These are phyloP conservation scores for Poicephalus meyeri DNA, from an alignment of 2,113 vertebrate species.

Conservation along the genomic window DNA sequence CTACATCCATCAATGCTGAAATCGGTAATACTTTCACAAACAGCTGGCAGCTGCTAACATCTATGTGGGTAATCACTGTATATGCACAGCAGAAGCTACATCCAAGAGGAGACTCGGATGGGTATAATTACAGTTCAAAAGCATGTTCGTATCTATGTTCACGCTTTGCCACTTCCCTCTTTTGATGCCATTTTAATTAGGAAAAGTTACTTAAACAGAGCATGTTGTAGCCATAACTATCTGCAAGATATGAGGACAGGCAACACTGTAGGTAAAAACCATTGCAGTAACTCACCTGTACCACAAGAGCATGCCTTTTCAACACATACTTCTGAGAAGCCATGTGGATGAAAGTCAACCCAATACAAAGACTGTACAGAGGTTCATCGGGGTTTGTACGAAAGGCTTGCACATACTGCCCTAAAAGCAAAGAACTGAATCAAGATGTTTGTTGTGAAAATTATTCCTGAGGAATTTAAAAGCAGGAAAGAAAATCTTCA, in stretches of 20 bases:
- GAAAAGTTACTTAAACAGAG: background rate
- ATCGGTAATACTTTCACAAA: background rate
- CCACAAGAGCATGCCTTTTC: slow-evolving; percentile 88
- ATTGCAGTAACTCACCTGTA: slow-evolving; percentile 81
- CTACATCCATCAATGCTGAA: background rate
- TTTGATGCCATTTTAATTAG: background rate
- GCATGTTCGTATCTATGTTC: background rate
- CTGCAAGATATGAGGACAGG: background rate
- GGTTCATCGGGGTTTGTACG: slow-evolving; percentile 82
- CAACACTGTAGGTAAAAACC: background rate
- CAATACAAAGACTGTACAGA: slow-evolving; percentile 89
- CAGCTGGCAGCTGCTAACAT: background rate
- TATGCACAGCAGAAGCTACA: background rate
- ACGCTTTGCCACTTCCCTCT: background rate
- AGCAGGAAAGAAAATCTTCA: background rate
- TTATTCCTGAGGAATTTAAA: background rate
- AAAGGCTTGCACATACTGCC: slow-evolving; percentile 95
- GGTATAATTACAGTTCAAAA: background rate
- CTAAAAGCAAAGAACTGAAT: slow-evolving; percentile 65
- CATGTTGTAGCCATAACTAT: background rate
- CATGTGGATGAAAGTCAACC: slow-evolving; percentile 97
- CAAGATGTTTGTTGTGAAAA: background rate
- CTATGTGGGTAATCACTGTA: background rate
- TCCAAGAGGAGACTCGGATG: background rate
- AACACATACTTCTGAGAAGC: slow-evolving; percentile 94